Conservation (phyloP, 2,888 invertebrate genomes). For the Rhaphigaster nebulosa region DNA sequence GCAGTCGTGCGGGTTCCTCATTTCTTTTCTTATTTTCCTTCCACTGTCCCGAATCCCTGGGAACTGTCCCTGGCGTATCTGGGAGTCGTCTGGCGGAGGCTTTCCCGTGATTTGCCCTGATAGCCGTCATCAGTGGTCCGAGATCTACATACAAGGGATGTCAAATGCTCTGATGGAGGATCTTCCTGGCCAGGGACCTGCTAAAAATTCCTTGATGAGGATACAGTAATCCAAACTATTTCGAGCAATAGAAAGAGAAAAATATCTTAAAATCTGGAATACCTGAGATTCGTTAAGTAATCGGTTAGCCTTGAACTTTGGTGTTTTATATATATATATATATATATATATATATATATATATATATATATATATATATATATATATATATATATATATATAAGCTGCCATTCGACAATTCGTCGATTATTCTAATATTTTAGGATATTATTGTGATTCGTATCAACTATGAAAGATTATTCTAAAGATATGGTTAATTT, state of each 20-base stretch:
- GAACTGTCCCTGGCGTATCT: conserved; percentile 47
- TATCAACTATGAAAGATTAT: no score
- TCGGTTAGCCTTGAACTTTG: no score
- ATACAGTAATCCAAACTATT: neutral
- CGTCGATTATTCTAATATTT: no score
- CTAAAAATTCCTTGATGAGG: neutral
- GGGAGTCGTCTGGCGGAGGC: conserved; percentile 15
- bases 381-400: no score
- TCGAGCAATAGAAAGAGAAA: neutral
- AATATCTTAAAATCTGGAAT: neutral
- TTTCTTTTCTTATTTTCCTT: conserved; percentile 43
- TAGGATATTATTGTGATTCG: no score
- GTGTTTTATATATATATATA: no score
- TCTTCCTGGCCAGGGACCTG: neutral
- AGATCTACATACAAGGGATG: conserved; percentile 20
- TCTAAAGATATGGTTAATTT: no score
- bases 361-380: no score
- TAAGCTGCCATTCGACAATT: no score
- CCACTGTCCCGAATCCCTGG: conserved; percentile 41
- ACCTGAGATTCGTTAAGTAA: no score
- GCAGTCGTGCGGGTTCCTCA: conserved; percentile 43
- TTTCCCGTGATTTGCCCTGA: conserved; percentile 48
- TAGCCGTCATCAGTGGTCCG: conserved; percentile 43
- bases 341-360: no score
- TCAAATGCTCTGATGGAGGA: neutral